phyloP scores from a whole-genome alignment of 2,888 invertebrate species.

The Cryptocephalus moraei region DNA sequence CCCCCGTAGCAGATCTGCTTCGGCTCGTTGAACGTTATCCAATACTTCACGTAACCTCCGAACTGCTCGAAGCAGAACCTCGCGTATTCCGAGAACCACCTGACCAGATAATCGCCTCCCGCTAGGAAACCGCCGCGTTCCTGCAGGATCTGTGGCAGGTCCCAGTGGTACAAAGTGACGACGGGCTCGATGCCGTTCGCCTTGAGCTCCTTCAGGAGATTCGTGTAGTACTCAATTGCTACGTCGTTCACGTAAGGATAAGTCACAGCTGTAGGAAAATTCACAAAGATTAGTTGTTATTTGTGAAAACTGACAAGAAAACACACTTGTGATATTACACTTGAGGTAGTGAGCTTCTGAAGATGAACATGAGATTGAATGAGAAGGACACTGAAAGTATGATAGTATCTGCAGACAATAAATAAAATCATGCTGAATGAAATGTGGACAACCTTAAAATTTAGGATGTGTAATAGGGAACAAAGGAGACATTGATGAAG shows the following conservation, averaged over 20 bases:
- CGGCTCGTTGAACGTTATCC: constrained; percentile 7
- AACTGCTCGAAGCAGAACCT: constrained; percentile 5
- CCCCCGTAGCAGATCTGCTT: constrained; percentile 1
- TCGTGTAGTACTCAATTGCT: constrained; percentile 13
- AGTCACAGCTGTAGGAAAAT: no score
- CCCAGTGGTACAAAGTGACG: constrained; percentile 4
- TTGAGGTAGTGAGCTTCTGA: no score
- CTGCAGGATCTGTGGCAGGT: constrained; percentile 5
- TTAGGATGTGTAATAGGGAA: no score
- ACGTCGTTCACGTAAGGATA: constrained; percentile 9
- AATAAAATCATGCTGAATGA: no score
- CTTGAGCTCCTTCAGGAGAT: constrained; percentile 5
- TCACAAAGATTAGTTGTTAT: no score
- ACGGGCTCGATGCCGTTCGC: constrained; percentile 6
- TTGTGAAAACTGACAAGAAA: no score
- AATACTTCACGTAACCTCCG: constrained; percentile 5
- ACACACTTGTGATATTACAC: no score
- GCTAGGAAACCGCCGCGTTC: constrained; percentile 6
- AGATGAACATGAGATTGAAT: no score
- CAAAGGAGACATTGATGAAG: no score
- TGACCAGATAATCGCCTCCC: not conserved
- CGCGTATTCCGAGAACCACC: constrained; percentile 6
- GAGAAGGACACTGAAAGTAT: no score
- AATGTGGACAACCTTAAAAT: no score
- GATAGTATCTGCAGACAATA: no score